Evolutionary conservation across 1,140 invertebrate species (phyloP).

Genomic region (Paraescarpia echinospica): DNA sequence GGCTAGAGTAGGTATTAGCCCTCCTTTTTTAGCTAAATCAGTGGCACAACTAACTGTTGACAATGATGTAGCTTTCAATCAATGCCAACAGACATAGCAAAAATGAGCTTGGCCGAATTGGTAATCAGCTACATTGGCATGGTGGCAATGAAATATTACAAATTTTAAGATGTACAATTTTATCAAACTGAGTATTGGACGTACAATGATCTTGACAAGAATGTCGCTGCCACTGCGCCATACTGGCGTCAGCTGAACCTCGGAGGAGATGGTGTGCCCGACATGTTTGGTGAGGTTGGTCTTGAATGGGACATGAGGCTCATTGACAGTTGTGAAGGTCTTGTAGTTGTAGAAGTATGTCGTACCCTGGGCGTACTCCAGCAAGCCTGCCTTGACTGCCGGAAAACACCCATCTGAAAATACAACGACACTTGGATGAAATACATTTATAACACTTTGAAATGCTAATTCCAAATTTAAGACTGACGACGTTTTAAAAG

Average conservation of each 20-base stretch:
- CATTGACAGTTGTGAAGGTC: slow-evolving; percentile 45
- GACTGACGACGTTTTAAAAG: too few relatives aligned
- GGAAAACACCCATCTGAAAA: slow-evolving; percentile 32
- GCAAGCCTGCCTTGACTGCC: slow-evolving; percentile 26
- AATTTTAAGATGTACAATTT: too few relatives aligned
- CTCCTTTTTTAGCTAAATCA: too few relatives aligned
- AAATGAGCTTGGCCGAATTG: too few relatives aligned
- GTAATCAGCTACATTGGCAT: too few relatives aligned
- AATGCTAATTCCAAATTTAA: too few relatives aligned
- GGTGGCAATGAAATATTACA: too few relatives aligned
- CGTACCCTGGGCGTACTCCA: slow-evolving; percentile 44
- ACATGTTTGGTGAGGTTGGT: slow-evolving; percentile 38
- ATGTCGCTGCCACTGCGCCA: slow-evolving; percentile 34
- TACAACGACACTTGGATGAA: neutral
- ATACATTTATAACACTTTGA: too few relatives aligned
- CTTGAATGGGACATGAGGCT: slow-evolving; percentile 31
- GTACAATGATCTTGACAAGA: slow-evolving; percentile 46
- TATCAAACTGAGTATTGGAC: neutral
- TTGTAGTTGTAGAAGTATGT: slow-evolving; percentile 48
- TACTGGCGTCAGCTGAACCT: slow-evolving; percentile 42
- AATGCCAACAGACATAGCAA: too few relatives aligned
- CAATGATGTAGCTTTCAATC: too few relatives aligned
- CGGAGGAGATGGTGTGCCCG: slow-evolving; percentile 39
- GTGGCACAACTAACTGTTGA: too few relatives aligned
- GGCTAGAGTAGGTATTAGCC: too few relatives aligned